These are phyloP conservation scores for Biston betularia DNA, from an alignment of 2,888 invertebrate species.

Conservation along the genomic window DNA sequence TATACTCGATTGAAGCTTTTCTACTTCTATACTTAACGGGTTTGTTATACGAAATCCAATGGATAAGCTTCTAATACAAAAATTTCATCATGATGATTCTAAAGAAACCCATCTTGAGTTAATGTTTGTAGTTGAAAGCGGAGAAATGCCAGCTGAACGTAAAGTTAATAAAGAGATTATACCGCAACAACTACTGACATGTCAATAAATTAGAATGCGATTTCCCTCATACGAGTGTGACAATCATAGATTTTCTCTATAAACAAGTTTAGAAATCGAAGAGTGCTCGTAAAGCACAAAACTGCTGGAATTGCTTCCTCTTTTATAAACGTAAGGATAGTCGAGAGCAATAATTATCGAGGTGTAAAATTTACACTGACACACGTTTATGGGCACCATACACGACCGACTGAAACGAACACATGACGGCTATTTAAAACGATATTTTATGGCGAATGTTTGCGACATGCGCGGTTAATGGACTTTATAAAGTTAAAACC, in stretches of 20 bases:
- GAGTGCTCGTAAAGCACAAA: slow-evolving; percentile 71
- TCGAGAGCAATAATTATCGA: slow-evolving; percentile 70
- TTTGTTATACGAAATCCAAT: slow-evolving; percentile 16
- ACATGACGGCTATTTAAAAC: slow-evolving; percentile 58
- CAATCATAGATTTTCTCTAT: slow-evolving; percentile 59
- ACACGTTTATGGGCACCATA: slow-evolving; percentile 64
- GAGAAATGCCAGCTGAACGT: neutral
- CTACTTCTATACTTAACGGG: slow-evolving; percentile 21
- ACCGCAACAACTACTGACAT: slow-evolving; percentile 19
- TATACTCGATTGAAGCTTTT: slow-evolving; percentile 31
- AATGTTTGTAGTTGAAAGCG: neutral
- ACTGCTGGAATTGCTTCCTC: slow-evolving; percentile 74
- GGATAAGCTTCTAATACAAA: slow-evolving; percentile 6
- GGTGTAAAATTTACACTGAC: slow-evolving; percentile 77
- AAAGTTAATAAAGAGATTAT: slow-evolving; percentile 19
- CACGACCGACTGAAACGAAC: slow-evolving; percentile 50
- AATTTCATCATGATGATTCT: slow-evolving; percentile 4
- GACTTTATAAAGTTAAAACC: slow-evolving; percentile 72
- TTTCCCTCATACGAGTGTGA: slow-evolving; percentile 53
- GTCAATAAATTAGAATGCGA: slow-evolving; percentile 43
- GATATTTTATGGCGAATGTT: slow-evolving; percentile 69
- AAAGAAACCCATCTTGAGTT: slow-evolving; percentile 3
- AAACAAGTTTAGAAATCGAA: slow-evolving; percentile 72
- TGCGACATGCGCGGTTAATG: slow-evolving; percentile 76
- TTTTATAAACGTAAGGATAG: slow-evolving; percentile 60